Evolutionary conservation across 2,113 vertebrate species (phyloP), one percentile per base, ranked within the genome.

Genomic region (Acanthochromis polyacanthus): DNA sequence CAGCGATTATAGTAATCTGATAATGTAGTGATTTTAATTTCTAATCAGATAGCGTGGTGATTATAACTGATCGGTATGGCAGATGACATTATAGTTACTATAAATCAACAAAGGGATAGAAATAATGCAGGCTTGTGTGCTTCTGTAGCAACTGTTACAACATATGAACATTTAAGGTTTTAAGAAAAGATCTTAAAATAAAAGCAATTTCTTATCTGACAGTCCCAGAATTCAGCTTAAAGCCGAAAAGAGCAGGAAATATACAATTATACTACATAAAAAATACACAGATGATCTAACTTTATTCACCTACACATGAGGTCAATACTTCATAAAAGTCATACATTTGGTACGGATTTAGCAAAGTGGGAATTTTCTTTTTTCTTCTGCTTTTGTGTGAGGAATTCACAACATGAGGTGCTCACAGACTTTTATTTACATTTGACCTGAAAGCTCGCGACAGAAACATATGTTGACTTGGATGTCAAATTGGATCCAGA

Each of bases 401-500:
- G 78, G 68, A 86, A 84, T 81, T 82, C 65, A 55, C 67, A 83
- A 80, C 67, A 83, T 75, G 48, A 88, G 84, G 86, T 38, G 58
- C 69, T 77, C 69, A 43, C 56, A 70, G 69, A 55, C 83, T 86
- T 85, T 89, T 87, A 87, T 90, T 85, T 90, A 87, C 88, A 79
- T 89, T 84, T 87, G 83, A 90, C 87, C 86, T 84, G 81, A 86
- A 70, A 68, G 79, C 81, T 73, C 10, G 63, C 70, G 73, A 89
- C 75, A 81, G 84, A 89, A 85, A 89, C 89, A 89, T 84, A 71
- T 88, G 92, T 84, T 74, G 75, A 84, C 84, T 85, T 61, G 82
- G 83, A 83, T 80, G 88, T 88, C 83, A 85, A 91, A 92, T 91
- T 91, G 86, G 80, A 91, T 76, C 90, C 92, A 93, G 92, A 92